Conservation (phyloP, 2,113 vertebrate species). For the Elanoides forficatus region DNA sequence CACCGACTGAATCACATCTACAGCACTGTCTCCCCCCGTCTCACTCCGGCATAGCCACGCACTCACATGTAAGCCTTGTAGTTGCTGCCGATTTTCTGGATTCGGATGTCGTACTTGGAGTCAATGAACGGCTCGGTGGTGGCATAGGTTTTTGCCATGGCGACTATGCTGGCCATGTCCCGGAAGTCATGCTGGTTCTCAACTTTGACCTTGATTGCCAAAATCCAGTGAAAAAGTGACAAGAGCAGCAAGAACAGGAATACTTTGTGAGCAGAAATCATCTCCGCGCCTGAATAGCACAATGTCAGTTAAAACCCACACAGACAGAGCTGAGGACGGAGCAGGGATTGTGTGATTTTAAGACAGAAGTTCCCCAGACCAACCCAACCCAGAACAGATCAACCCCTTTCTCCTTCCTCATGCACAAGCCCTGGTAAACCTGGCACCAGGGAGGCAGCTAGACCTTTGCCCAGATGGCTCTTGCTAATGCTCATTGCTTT, state of each 20-base stretch:
- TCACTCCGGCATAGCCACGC: background rate
- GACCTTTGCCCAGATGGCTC: background rate
- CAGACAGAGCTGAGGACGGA: background rate
- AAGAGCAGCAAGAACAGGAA: conserved; percentile 8
- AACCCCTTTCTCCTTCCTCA: background rate
- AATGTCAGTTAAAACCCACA: background rate
- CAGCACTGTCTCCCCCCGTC: background rate
- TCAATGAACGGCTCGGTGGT: conserved; percentile 90
- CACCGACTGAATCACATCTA: background rate
- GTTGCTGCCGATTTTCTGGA: conserved; percentile 98
- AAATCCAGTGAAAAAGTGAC: background rate
- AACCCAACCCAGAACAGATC: background rate
- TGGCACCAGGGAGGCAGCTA: background rate
- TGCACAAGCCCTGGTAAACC: background rate
- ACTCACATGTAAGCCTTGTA: conserved; percentile 99
- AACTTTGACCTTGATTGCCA: conserved; percentile 86
- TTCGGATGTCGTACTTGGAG: conserved; percentile 96
- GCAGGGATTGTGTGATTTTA: background rate
- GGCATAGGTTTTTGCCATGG: conserved; percentile 91
- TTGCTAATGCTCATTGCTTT: background rate
- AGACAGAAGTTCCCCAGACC: background rate
- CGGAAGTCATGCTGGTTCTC: conserved; percentile 93
- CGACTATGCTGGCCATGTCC: conserved; percentile 94
- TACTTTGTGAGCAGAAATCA: background rate
- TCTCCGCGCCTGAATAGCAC: background rate